These are phyloP conservation scores for Remorina albescens DNA, from an alignment of 2,797 vertebrate genomes.

Conservation along the genomic window DNA sequence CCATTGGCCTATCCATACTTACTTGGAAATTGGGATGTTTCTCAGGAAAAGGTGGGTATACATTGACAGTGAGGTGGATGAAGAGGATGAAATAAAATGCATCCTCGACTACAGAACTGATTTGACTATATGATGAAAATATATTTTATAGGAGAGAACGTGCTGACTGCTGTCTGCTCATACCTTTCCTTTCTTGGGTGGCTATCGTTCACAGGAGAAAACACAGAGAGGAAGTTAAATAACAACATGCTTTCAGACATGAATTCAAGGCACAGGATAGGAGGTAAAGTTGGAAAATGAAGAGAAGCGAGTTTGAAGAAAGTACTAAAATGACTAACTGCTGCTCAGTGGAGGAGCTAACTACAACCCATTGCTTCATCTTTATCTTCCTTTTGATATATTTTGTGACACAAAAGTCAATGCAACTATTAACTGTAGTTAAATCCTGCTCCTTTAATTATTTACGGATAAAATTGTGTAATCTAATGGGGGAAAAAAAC, in stretches of 20 bases:
- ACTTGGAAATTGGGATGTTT: background rate
- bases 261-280: background rate
- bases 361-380: background rate
- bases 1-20: background rate
- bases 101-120: background rate
- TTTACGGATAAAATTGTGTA: rapidly evolving
- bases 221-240: slow-evolving; percentile 37
- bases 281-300: background rate
- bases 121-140: background rate
- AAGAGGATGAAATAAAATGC: background rate
- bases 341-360: background rate
- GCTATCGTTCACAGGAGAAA: slow-evolving; percentile 57
- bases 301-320: background rate
- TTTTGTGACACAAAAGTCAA: too few relatives aligned
- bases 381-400: background rate
- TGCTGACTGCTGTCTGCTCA: slow-evolving; percentile 40
- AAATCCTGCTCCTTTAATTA: background rate
- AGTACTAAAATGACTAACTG: too few relatives aligned
- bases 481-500: background rate
- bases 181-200: slow-evolving; percentile 66
- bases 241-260: slow-evolving; percentile 1
- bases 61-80: background rate
- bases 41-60: background rate
- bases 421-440: background rate
- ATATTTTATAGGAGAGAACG: background rate